Evolutionary conservation across 2,797 vertebrate genomes (phyloP), one percentile per base, ranked within the genome.

Genomic region (Oryzias sinensis): DNA sequence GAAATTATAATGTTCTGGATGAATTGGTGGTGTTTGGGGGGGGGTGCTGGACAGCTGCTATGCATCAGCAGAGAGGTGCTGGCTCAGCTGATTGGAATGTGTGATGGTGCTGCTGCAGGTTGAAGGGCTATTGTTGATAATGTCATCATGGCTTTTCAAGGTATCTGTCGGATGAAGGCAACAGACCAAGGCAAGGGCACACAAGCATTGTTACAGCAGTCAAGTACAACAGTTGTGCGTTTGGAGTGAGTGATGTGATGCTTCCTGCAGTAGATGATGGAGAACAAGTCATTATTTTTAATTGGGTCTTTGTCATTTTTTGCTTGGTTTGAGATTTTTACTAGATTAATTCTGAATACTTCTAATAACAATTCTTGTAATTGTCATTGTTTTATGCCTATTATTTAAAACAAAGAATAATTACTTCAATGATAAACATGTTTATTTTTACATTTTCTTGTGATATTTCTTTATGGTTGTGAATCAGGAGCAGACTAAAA

Each of bases 61-160:
- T 88, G 72, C 55, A 85, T 86, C 72, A 83, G 53, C 52, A 3
- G 15, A 72, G 62, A 77, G 44, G 45, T 63, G 84, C 83, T 79
- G 79, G 61, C 77, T 88, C 84, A 84, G 85, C 82, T 68, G 66
- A 74, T 70, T 5, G 44, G 50, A 33, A 55, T 1, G 43, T 57
- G 49, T 56, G 76, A 65, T 68, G 69, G 56, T 50, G 72, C 78
- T 45, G 70, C 77, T 73, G 77, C 72, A 74, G 65, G 76, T 76
- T 54, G 71, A 24, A 15, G 16, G 59, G 59, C 69, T 44, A n/a
- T 79, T 45, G 65, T 77, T 81, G 79, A 84, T 80, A 70, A 82
- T 75, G 76, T 82, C 74, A 77, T 85, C 68, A 77, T 68, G 55
- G 65, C 68, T 59, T 61, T 68, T 46, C 54, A 60, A 62, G 68